These are phyloP conservation scores for Diorhabda carinulata DNA, from an alignment of 1,140 invertebrate species.

Conservation along the genomic window DNA sequence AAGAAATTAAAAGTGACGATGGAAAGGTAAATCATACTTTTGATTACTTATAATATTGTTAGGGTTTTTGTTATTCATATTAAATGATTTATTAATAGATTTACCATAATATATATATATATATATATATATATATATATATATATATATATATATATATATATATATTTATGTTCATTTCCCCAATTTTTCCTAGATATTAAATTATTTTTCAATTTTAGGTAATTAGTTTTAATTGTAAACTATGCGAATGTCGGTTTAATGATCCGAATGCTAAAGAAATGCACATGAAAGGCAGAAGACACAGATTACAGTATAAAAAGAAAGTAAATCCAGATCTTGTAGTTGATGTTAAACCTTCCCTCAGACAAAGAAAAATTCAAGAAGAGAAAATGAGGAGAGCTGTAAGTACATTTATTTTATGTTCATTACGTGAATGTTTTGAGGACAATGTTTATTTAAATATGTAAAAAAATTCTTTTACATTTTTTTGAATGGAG, in stretches of 20 bases:
- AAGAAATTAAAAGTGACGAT: constrained; percentile 93
- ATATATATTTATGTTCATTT: too few species aligned
- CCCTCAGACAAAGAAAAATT: constrained; percentile 78
- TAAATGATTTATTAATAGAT: not conserved
- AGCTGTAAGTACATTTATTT: constrained; percentile 52
- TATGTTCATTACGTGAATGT: not conserved
- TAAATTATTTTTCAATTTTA: constrained; percentile 28
- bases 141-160: too few species aligned
- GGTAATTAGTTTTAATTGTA: constrained; percentile 95
- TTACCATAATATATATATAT: too few species aligned
- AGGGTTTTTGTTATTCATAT: too few species aligned
- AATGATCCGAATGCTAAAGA: constrained; percentile 99
- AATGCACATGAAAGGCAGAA: constrained; percentile 98
- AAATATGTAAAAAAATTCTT: not conserved
- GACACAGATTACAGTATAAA: constrained; percentile 95
- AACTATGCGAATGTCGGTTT: constrained; percentile 97
- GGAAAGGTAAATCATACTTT: constrained; percentile 57
- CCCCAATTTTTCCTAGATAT: too few species aligned
- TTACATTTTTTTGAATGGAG: too few species aligned
- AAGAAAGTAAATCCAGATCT: constrained; percentile 92
- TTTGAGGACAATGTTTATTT: not conserved
- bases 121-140: too few species aligned
- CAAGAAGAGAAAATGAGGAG: constrained; percentile 83
- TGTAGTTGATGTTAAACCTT: constrained; percentile 93
- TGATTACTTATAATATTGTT: too few species aligned